Percentiles rank a stretch among this genome's conserved stretches.
Conservation (phyloP, 2,797 vertebrate species). For the Smutsia gigantea region DNA sequence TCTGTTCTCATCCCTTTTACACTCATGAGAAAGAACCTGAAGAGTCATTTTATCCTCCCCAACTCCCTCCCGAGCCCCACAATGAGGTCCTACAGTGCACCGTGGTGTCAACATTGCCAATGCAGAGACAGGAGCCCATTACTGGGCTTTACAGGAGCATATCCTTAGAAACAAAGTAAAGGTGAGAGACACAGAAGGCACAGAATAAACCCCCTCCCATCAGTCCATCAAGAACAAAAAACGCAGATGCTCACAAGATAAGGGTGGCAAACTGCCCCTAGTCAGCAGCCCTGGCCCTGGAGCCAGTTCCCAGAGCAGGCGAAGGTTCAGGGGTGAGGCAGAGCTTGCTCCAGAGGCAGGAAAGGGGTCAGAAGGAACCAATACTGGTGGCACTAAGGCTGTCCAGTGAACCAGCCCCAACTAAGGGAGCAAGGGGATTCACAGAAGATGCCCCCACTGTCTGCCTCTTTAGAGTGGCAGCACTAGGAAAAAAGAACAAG, state of each 20-base stretch:
- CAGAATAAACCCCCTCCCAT: background rate
- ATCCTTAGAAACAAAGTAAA: background rate
- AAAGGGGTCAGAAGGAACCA: background rate
- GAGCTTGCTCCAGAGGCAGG: background rate
- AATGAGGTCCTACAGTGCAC: fast-evolving
- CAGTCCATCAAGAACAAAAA: background rate
- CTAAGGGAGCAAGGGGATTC: background rate
- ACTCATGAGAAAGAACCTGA: background rate
- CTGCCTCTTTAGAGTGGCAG: background rate
- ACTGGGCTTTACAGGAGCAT: background rate
- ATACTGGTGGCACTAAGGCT: background rate
- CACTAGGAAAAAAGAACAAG: conserved; percentile 63
- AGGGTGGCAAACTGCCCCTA: fast-evolving
- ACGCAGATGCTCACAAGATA: background rate
- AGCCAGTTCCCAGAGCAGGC: background rate
- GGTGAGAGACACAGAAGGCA: conserved; percentile 11
- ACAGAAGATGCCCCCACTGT: background rate
- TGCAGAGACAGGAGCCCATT: fast-evolving
- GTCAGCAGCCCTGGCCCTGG: background rate
- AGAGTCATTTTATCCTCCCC: background rate
- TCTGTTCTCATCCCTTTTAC: background rate
- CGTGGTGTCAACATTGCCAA: fast-evolving
- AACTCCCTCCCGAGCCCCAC: background rate
- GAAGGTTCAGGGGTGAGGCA: background rate
- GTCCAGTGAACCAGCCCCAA: background rate